Evolutionary conservation across 2,113 vertebrate genomes (phyloP), one percentile per base, ranked within the genome.

Genomic region (Myodes glareolus): DNA sequence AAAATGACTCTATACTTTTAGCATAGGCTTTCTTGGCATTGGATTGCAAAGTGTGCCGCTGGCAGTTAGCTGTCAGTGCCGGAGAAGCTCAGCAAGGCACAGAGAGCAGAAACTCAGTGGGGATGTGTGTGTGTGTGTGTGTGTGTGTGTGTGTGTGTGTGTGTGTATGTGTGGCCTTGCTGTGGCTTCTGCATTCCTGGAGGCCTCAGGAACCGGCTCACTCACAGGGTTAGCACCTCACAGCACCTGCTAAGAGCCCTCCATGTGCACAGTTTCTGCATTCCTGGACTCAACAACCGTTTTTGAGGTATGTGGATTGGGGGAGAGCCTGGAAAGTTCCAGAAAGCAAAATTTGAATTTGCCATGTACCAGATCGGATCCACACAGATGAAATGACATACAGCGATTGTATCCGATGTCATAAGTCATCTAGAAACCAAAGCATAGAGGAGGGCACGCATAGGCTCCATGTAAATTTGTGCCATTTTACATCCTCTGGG

Each of bases 1-100:
- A 36, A 55, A 47, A 39, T 10, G 13, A 25, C 27, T 14, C 0
- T 8, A 0, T 21, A 11, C 31, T 61, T 58, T 93, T 12, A 90
- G 17, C 63, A 86, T 2, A 68, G 55, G 27, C 31, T 23, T 93
- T 42, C 55, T 82, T 58, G 47, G 25, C 33, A 29, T 21, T 31
- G 55, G 55, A 27, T 11, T 14, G 45, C 36, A 3, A 36, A 73
- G 47, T n/a, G 33, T 12, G n/a, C 10, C 33, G 3, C 21, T 39
- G 67, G 39, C 8, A 5, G 50, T 61, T 29, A 0, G 36, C 67
- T n/a, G 33, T 27, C 2, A 1, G 50, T 0, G 0, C 2, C 4
- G 55, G 19, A 17, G 5, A 58, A 19, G 19, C 55, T 58, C 19
- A 58, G 19, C 58, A 58, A 58, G 58, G 58, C 58, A 58, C 5